Evolutionary conservation across 2,113 vertebrate species (phyloP).

Genomic region (Elanus axillaris): DNA sequence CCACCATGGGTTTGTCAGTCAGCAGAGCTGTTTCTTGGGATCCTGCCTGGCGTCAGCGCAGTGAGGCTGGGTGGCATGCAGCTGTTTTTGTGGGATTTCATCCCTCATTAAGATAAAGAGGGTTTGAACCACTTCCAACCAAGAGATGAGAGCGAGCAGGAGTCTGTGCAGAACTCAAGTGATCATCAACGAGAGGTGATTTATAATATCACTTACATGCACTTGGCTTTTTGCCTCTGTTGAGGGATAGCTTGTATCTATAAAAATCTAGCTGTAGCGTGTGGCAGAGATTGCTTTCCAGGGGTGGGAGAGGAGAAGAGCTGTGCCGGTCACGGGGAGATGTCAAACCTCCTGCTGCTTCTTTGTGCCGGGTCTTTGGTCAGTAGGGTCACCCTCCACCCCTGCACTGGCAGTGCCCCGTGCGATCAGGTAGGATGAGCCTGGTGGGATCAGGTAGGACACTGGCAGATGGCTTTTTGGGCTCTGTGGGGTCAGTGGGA

Average conservation of each 20-base stretch:
- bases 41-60: not conserved
- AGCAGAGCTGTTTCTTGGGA: not conserved
- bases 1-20: not conserved
- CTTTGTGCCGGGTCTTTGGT: not conserved
- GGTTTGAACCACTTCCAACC: conserved; percentile 55
- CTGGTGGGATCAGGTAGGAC: not conserved
- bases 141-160: conserved; percentile 20
- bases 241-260: conserved; percentile 28
- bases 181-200: conserved; percentile 52
- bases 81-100: conserved; percentile 36
- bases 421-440: not conserved
- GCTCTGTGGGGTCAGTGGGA: not conserved
- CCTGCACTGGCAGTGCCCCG: not conserved
- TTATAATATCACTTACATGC: conserved; percentile 58
- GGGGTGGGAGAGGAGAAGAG: not conserved
- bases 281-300: not conserved
- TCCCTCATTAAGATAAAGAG: conserved; percentile 64
- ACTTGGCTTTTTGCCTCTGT: conserved; percentile 53
- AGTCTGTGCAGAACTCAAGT: conserved; percentile 48
- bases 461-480: not conserved
- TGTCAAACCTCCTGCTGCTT: not conserved
- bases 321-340: not conserved
- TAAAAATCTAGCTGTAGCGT: conserved; percentile 26
- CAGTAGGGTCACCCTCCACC: not conserved
- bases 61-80: not conserved